phyloP scores from a whole-genome alignment of 2,113 vertebrate species.

The Myotis lucifugus region DNA sequence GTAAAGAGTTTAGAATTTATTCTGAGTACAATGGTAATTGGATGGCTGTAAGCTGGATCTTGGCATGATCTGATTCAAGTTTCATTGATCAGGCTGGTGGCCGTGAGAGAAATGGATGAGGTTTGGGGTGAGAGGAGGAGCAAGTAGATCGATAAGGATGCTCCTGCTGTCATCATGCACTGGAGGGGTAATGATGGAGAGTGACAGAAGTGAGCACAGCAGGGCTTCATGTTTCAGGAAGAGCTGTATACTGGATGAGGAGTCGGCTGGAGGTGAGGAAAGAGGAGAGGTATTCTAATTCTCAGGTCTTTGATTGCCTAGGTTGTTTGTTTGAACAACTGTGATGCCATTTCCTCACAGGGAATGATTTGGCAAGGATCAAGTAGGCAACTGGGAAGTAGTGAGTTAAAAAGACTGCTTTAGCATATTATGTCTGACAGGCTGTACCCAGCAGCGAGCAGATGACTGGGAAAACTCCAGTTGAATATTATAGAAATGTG shows the following conservation, averaged over 20 bases:
- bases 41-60: background rate
- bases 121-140: background rate
- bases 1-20: background rate
- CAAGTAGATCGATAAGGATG: background rate
- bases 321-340: background rate
- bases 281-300: background rate
- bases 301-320: background rate
- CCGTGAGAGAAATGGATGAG: background rate
- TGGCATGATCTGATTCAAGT: background rate
- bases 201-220: background rate
- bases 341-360: background rate
- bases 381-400: background rate
- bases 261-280: fast-evolving
- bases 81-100: background rate
- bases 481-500: background rate
- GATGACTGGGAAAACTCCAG: background rate
- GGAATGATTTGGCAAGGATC: background rate
- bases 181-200: background rate
- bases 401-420: background rate
- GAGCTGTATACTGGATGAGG: background rate
- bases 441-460: background rate
- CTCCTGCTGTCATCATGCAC: background rate
- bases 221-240: background rate
- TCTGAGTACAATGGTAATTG: background rate
- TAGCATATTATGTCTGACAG: background rate